Base-by-base conservation (phyloP, 2,888 invertebrate genomes). In the Caenorhabditis sinica region DNA sequence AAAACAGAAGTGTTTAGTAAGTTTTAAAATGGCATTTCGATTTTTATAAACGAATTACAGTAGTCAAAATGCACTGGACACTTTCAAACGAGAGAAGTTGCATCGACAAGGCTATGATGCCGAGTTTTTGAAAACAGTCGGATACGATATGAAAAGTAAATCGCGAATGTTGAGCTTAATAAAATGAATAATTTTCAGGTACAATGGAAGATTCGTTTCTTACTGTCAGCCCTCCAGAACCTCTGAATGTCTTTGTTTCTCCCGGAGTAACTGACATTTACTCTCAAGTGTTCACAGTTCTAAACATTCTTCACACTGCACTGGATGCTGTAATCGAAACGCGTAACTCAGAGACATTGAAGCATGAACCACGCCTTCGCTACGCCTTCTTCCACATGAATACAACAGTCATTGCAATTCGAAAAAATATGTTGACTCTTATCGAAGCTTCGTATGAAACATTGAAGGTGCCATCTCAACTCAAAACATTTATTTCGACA, bases 371-470 rank as follows among this genome's bases (percentile, higher is more conserved):
- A 25, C 79, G 83, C 51, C 80, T 83, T 40, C 74, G 83, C 20
- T 83, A 75, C 58, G 69, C 71, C 1, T 71, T 83, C 36, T 80
- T 80, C 23, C 84, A 84, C 30, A 84, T 84, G 84, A 81, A 84
- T 51, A 81, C 66, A 1, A 76, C 76, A 2, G 81, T 84, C 6
- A 81, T 76, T 28, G 75, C 80, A 4, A 84, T 84, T 28, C 71
- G 84, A 5, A 81, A 80, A 49, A 84, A 81, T 56, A 84, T 84
- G 65, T 63, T 84, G 45, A 63, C 61, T 23, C 36, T 84, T 3
- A 73, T 84, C 23, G 83, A 83, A 49, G 74, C 65, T 9, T 69
- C 83, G 0, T 80, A 71, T 75, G 83, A 79, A 40, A 65, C 61
- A 9, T 45, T 83, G 28, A 83, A 51, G 76, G 77, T 77, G n/a